Percentiles rank a stretch among this genome's conserved stretches.
phyloP scores from a whole-genome alignment of 2,797 vertebrate species.

The Rhinella marina region DNA sequence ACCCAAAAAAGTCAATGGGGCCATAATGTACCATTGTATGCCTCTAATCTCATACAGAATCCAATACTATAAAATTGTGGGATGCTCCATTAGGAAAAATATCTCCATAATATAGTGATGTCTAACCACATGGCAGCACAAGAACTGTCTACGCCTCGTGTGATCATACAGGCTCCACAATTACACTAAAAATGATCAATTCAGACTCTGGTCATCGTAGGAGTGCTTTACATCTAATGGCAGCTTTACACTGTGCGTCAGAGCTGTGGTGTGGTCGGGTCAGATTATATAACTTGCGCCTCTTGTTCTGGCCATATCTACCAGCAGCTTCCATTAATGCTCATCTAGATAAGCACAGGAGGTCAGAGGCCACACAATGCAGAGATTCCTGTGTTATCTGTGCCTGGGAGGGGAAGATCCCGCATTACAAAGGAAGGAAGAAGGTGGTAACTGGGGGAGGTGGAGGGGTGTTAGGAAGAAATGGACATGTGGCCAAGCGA shows the following conservation, averaged over 20 bases:
- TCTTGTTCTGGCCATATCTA: conserved; percentile 12
- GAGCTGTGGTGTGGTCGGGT: background rate
- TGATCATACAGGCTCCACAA: background rate
- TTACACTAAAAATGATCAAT: too few relatives aligned
- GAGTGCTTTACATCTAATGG: background rate
- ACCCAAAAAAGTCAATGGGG: background rate
- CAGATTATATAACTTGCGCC: conserved; percentile 1
- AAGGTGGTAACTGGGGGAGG: conserved; percentile 25
- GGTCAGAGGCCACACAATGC: conserved; percentile 51
- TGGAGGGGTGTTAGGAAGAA: background rate
- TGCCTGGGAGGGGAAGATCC: conserved; percentile 46
- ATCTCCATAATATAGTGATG: too few relatives aligned
- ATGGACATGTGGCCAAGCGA: conserved; percentile 7
- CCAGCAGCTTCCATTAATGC: conserved; percentile 11
- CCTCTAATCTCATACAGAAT: too few relatives aligned
- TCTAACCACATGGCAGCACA: too few relatives aligned
- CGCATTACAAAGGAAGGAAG: conserved; percentile 57
- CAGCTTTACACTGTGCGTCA: background rate
- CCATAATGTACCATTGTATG: too few relatives aligned
- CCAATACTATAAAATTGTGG: too few relatives aligned
- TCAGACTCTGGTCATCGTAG: too few relatives aligned
- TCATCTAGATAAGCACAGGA: conserved; percentile 56
- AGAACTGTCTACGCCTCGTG: too few relatives aligned
- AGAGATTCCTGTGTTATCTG: conserved; percentile 55
- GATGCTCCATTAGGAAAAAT: background rate